Conservation (phyloP, 2,113 vertebrate genomes). For the Dasyornis broadbenti region DNA sequence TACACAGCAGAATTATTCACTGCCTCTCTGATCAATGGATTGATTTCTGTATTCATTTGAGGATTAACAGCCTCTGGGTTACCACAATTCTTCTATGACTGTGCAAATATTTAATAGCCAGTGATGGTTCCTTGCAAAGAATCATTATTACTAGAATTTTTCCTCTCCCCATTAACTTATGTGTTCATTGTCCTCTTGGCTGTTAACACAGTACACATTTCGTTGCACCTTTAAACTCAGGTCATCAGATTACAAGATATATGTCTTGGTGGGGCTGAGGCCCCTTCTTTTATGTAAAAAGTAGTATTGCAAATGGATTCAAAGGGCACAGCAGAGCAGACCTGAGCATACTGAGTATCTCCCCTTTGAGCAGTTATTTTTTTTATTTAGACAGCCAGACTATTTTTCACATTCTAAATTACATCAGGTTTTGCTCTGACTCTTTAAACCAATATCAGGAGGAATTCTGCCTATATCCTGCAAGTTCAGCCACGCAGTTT, state of each 20-base stretch:
- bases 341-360: not conserved
- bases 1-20: not conserved
- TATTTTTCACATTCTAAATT: not conserved
- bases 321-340: not conserved
- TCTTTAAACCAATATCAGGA: not conserved
- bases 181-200: not conserved
- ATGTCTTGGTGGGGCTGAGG: not conserved
- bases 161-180: not conserved
- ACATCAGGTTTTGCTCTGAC: not conserved
- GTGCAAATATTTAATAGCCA: not conserved
- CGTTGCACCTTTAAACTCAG: not conserved
- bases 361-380: not conserved
- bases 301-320: not conserved
- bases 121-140: not conserved
- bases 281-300: not conserved
- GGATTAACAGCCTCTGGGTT: not conserved
- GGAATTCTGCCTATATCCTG: not conserved
- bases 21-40: not conserved
- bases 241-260: not conserved
- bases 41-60: not conserved
- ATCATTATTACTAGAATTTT: not conserved
- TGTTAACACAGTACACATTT: not conserved
- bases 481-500: not conserved
- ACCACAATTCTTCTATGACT: not conserved
- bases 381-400: not conserved